These are phyloP conservation scores for Stenopsyche tienmushanensis DNA, from an alignment of 1,140 invertebrate species.

Conservation along the genomic window DNA sequence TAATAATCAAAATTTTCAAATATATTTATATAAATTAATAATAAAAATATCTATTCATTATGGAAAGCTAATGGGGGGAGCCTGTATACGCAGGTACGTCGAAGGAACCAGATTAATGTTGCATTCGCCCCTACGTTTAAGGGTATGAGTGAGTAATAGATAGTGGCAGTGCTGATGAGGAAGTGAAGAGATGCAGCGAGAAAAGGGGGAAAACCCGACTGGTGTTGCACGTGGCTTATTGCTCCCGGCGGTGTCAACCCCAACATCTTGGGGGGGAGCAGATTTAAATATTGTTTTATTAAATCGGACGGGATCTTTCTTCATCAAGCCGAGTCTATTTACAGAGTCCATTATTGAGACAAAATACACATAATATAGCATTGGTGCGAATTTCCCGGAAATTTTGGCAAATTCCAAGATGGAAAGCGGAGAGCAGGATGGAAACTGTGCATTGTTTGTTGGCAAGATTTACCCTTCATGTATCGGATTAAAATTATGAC, in stretches of 20 bases:
- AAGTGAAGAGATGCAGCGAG: not conserved
- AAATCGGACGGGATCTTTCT: not conserved
- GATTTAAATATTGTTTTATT: constrained; percentile 8
- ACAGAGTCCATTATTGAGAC: too few relatives aligned
- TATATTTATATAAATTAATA: too few relatives aligned
- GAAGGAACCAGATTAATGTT: not conserved
- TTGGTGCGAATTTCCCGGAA: not conserved
- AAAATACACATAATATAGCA: too few relatives aligned
- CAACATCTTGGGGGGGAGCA: not conserved
- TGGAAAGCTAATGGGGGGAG: too few relatives aligned
- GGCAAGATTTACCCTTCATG: constrained; percentile 3
- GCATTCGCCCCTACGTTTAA: not conserved
- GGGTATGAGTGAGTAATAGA: not conserved
- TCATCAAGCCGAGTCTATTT: not conserved
- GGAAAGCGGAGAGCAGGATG: too few relatives aligned
- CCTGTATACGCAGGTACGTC: too few relatives aligned
- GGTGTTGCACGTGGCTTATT: not conserved
- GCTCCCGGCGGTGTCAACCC: not conserved
- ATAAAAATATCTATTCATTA: too few relatives aligned
- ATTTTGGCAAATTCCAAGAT: too few relatives aligned
- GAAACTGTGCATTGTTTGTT: not conserved
- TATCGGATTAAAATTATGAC: constrained; percentile 35
- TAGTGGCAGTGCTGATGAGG: constrained; percentile 1
- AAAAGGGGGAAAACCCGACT: not conserved
- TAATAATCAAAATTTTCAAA: too few relatives aligned